A percentile compares a stretch with the other conserved stretches of the same genome.
phyloP scores from a whole-genome alignment of 2,888 invertebrate species.

The Eupithecia dodoneata region DNA sequence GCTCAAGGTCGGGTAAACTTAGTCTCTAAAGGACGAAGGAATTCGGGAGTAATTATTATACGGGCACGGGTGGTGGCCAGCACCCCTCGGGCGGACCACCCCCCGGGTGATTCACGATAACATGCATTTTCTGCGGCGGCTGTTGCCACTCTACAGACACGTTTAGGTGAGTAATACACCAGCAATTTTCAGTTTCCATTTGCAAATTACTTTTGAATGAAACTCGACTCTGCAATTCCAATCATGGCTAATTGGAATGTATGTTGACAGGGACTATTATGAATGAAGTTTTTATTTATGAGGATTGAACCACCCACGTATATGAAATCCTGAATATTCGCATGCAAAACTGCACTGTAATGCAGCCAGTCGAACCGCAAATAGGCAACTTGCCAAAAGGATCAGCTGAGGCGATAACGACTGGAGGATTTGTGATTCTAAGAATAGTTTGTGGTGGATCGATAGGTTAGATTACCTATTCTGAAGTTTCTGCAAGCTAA shows the following conservation, averaged over 20 bases:
- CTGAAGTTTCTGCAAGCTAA: neutral
- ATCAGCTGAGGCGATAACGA: constrained; percentile 29
- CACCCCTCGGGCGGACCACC: constrained; percentile 24
- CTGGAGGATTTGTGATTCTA: constrained; percentile 24
- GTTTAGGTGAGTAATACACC: constrained; percentile 47
- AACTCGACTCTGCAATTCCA: constrained; percentile 26
- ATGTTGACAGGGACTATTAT: constrained; percentile 15
- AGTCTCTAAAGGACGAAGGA: constrained; percentile 48
- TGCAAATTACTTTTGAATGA: constrained; percentile 32
- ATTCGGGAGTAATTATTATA: constrained; percentile 60
- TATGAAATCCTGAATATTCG: constrained; percentile 21
- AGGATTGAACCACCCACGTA: constrained; percentile 6
- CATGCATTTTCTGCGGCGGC: constrained; percentile 52
- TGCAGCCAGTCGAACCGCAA: constrained; percentile 17
- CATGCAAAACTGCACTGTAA: constrained; percentile 16
- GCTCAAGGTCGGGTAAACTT: constrained; percentile 63
- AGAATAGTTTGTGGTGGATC: constrained; percentile 30
- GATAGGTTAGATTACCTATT: constrained; percentile 20
- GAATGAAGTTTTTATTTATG: constrained; percentile 23
- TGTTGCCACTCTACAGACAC: constrained; percentile 34
- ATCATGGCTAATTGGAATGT: constrained; percentile 27
- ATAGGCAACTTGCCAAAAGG: constrained; percentile 29
- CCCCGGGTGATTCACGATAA: constrained; percentile 39
- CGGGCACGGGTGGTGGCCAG: constrained; percentile 39
- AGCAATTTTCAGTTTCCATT: constrained; percentile 33